A percentile compares a stretch with the other conserved stretches of the same genome.
Conservation (phyloP, 1,140 invertebrate species). For the Drosophila tsacasi region DNA sequence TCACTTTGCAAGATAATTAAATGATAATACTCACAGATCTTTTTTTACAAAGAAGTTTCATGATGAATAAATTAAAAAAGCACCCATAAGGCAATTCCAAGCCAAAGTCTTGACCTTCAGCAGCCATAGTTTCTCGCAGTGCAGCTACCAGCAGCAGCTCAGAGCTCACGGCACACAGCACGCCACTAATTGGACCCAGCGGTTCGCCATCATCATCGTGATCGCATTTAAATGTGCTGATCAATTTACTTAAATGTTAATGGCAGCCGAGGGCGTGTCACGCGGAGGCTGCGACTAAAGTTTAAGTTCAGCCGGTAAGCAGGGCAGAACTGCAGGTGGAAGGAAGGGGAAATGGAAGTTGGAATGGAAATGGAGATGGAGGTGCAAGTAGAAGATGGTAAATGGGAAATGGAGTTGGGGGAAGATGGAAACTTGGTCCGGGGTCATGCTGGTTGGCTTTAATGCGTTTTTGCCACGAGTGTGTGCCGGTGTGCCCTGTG, state of each 20-base stretch:
- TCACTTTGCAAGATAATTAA: not conserved
- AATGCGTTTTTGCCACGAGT: slow-evolving; percentile 38
- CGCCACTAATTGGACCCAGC: slow-evolving; percentile 78
- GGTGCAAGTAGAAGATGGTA: slow-evolving; percentile 5
- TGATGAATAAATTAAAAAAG: not conserved
- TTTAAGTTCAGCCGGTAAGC: slow-evolving; percentile 24
- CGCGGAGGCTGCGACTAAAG: slow-evolving; percentile 14
- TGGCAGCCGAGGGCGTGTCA: slow-evolving; percentile 67
- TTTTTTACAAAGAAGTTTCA: not conserved
- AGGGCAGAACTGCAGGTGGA: slow-evolving; percentile 19
- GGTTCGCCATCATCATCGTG: slow-evolving; percentile 66
- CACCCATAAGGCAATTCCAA: too few relatives aligned
- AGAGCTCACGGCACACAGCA: slow-evolving; percentile 58
- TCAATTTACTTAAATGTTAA: slow-evolving; percentile 83
- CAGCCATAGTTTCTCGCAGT: not conserved
- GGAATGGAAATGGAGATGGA: slow-evolving; percentile 3
- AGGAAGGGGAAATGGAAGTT: slow-evolving; percentile 4
- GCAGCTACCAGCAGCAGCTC: slow-evolving; percentile 43
- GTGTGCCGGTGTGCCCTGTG: slow-evolving; percentile 3
- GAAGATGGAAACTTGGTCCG: slow-evolving; percentile 25
- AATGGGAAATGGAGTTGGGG: slow-evolving; percentile 12
- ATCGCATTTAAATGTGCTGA: slow-evolving; percentile 83
- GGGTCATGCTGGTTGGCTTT: slow-evolving; percentile 67
- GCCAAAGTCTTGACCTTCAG: too few relatives aligned
- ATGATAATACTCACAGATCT: not conserved